Evolutionary conservation across 2,888 invertebrate species (phyloP).

Genomic region (Cephus nigrinus): DNA sequence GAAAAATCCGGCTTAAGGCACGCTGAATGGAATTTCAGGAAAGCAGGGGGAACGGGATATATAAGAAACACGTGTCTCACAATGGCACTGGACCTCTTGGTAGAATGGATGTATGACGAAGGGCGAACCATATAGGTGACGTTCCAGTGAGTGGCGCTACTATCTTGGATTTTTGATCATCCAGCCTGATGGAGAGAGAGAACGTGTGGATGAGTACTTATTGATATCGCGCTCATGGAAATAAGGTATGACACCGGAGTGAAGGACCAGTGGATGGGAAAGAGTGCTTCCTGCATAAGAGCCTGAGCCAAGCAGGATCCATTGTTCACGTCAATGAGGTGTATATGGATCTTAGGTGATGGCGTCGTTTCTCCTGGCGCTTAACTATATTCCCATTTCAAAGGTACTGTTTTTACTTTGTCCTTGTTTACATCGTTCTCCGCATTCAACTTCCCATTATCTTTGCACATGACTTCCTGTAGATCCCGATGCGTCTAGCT

Average conservation of each 20-base stretch:
- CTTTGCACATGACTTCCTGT: neutral
- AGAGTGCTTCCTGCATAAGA: neutral
- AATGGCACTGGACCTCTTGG: neutral
- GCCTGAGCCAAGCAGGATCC: neutral
- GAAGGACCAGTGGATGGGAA: neutral
- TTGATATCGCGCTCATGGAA: neutral
- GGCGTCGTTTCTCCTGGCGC: neutral
- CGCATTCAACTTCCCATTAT: neutral
- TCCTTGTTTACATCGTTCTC: neutral
- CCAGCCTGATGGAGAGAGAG: neutral
- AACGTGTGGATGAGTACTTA: neutral
- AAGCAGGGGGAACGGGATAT: neutral
- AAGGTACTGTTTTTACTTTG: neutral
- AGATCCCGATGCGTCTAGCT: neutral
- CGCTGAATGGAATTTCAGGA: neutral
- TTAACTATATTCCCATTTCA: neutral
- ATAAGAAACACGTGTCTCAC: neutral
- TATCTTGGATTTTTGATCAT: neutral
- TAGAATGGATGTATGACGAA: neutral
- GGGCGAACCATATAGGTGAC: neutral
- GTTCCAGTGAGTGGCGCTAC: neutral
- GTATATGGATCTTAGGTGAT: neutral
- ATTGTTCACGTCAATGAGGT: neutral
- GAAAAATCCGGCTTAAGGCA: conserved; percentile 5
- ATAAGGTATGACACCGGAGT: neutral